Percentiles rank a stretch among this genome's conserved stretches.
phyloP scores from a whole-genome alignment of 2,113 vertebrate genomes.

The Todiramphus saurophagus region DNA sequence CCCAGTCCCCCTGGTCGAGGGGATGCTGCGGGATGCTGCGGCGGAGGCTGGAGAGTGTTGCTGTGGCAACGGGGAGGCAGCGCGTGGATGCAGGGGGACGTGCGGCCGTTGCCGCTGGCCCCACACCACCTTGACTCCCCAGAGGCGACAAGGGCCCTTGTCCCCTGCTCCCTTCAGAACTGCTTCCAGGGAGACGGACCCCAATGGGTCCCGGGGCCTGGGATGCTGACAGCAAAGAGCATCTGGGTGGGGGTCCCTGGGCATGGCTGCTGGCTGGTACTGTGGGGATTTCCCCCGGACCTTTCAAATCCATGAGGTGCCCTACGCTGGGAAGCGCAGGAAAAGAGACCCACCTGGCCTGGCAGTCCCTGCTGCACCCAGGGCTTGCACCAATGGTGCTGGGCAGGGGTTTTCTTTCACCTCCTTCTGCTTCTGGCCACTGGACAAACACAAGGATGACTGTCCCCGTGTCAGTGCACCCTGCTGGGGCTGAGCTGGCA shows the following conservation, averaged over 20 bases:
- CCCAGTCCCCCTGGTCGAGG: neutral
- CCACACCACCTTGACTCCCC: rapidly evolving
- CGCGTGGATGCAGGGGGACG: neutral
- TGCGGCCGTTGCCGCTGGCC: neutral
- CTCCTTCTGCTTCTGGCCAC: neutral
- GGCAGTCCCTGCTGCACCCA: rapidly evolving
- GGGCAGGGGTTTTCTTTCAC: neutral
- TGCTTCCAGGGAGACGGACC: rapidly evolving
- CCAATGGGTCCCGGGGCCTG: rapidly evolving
- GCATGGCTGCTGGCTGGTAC: rapidly evolving
- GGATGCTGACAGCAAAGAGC: neutral
- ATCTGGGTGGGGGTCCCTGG: rapidly evolving
- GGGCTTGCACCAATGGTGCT: neutral
- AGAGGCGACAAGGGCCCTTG: rapidly evolving
- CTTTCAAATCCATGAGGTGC: neutral
- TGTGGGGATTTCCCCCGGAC: neutral
- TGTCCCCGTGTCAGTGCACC: neutral
- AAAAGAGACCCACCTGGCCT: neutral
- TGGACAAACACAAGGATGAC: rapidly evolving
- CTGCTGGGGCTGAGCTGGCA: neutral
- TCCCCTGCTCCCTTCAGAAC: neutral
- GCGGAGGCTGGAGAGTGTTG: constrained; percentile 6
- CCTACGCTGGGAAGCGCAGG: rapidly evolving
- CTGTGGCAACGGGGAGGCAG: constrained; percentile 41
- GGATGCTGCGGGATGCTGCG: constrained; percentile 47